Evolutionary conservation across 1,140 invertebrate species (phyloP), one percentile per base, ranked within the genome.

Genomic region (Pinna nobilis): DNA sequence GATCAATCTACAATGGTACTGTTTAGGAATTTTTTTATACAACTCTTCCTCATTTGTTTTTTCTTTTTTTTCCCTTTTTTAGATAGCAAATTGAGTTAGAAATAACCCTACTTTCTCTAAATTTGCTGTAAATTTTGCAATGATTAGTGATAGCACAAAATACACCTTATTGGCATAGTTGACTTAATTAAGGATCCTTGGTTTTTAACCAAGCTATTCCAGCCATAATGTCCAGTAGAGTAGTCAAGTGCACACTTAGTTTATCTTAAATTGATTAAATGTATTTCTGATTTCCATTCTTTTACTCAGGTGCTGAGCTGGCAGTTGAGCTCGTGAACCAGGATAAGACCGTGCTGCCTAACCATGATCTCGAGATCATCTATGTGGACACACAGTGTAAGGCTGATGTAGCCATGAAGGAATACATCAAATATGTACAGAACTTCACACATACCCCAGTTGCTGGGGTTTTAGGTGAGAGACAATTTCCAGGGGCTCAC

Each of bases 361-460:
- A 93, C 78, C 94, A 94, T 79, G 88, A 91, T 13, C 82, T 96
- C 0, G 83, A 91, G 11, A 68, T 95, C 15, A 64, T 92, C 6
- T 88, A 90, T 0, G 89, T 90, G 33, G 92, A 96, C 82, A 94
- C 94, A 0, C 90, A 93, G 70, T 96, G 95, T 85, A 91, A 92
- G 63, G 89, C 94, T 0, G 94, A 95, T 82, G 91, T 92, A 71
- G 95, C 95, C 1, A 93, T 96, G 92, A 94, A 93, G 77, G 90
- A 92, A 0, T 95, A 95, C 84, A 95, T 96, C 55, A 92, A 94
- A 66, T 94, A 93, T 75, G 93, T 94, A 7, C 85, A 91, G 3
- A 88, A 91, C 23, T 88, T 90, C 30, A 86, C 90, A 32, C 91
- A 90, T 51, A 82, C 90, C 9, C 90, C 91, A 33, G 84, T 95